Conservation (phyloP, 2,113 vertebrate species). For the Odobenus rosmarus region DNA sequence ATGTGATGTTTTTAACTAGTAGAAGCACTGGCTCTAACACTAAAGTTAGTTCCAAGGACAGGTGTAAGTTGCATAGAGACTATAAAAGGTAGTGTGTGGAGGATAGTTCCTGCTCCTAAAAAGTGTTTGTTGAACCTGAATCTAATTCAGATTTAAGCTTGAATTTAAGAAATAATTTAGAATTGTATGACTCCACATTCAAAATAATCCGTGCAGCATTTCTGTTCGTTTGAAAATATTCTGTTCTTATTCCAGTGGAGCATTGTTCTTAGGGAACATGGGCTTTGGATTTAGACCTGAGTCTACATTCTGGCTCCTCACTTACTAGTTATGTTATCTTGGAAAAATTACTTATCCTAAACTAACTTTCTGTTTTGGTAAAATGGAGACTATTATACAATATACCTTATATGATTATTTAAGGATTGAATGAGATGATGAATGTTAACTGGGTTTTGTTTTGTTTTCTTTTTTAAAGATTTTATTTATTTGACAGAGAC, state of each 20-base stretch:
- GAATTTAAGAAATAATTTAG: neutral
- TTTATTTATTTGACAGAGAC: too few species aligned
- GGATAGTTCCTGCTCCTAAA: neutral
- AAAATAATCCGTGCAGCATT: neutral
- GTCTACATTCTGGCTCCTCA: neutral
- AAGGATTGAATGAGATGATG: neutral
- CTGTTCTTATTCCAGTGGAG: neutral
- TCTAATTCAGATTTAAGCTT: conserved; percentile 36
- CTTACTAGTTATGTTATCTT: neutral
- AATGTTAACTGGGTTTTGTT: neutral
- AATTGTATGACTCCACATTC: neutral
- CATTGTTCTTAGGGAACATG: neutral
- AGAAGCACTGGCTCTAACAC: neutral
- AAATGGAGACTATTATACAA: neutral
- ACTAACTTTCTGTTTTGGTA: neutral
- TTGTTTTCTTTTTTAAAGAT: too few species aligned
- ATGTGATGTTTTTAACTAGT: neutral
- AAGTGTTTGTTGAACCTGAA: conserved; percentile 5
- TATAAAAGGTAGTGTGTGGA: neutral
- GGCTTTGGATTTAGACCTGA: neutral
- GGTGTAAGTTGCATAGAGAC: neutral
- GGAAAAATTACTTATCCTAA: neutral
- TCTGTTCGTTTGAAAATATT: neutral
- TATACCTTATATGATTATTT: neutral
- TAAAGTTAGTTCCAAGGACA: conserved; percentile 15